Evolutionary conservation across 2,113 vertebrate genomes (phyloP), one percentile per base, ranked within the genome.

Genomic region (Myanophis thanlyinensis): DNA sequence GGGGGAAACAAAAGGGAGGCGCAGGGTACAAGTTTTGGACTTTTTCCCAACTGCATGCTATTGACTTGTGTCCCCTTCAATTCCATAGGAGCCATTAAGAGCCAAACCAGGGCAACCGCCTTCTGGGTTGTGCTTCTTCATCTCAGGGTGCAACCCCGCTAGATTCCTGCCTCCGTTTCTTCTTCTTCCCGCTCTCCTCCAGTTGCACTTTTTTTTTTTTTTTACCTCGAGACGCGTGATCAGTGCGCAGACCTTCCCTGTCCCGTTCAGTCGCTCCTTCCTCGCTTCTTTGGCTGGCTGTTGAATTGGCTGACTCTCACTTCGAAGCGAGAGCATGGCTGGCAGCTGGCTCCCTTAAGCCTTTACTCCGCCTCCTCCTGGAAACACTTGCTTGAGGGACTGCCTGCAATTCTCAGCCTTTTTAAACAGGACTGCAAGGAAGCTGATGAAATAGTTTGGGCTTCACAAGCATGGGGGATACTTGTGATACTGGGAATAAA

Each of bases 351-450:
- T 47, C 85, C 49, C 52, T n/a, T 44, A 54, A 88, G 48, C 30
- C 87, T 56, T 46, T 88, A 84, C 40, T 67, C 87, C 22, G 73
- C 88, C 85, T 91, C 91, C 92, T 47, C 86, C 91, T 92, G 93
- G 93, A 88, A 95, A 89, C 80, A 27, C 92, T n/a, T 7, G 27
- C 30, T 89, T 73, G 27, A 95, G 95, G 95, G 93, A 94, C 84
- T 90, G 62, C 53, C 80, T 30, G 46, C 93, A 94, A 94, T 89
- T 80, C 44, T 46, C 91, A 49, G 40, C 27, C 30, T 93, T 85
- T 67, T 30, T 8, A 51, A 46, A 13, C 13, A 47, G 47, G 44
- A 56, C 44, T 85, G n/a, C 47, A 5, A 22, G 22, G 44, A 35
- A 89, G 27, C 44, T 15, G 46, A 56, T 56, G 23, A 25, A 15